Base-by-base conservation (phyloP, 2,113 vertebrate species). In the Platanista minor region DNA sequence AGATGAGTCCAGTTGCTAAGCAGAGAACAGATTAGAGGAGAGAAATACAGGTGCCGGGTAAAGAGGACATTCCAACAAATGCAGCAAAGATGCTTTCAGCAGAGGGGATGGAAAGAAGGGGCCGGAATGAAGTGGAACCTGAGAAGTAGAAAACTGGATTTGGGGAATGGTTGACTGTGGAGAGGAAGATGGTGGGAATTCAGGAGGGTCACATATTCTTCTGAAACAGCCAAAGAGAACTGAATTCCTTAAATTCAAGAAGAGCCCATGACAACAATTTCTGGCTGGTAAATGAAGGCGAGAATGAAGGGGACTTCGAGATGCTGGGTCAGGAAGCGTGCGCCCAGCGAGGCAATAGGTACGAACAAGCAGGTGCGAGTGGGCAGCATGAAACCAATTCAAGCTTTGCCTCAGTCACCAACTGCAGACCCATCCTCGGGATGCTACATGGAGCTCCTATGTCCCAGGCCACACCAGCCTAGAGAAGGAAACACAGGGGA, bases 281-380 rank as follows among this genome's bases (percentile, higher is more conserved):
- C 31, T 29, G 11, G 12, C 57, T 2, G 31, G n/a, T 8, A 15
- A 36, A 31, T 9, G 54, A 54, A 8, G 33, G 54, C 23, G 8
- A 12, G 5, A 8, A 2, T 12, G 17, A n/a, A 4, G 64, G 1
- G 9, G 18, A 10, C 36, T 46, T 14, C 27, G 75, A 29, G 43
- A 33, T 1, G 66, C 52, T 2, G 69, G 29, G n/a, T 17, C 29
- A 2, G 31, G 36, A 8, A 23, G 39, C 21, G 2, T 6, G 8
- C 29, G 11, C 33, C 46, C 46, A 31, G 36, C 0, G 12, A 33
- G 39, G 23, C 1, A 2, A 4, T 2, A 10, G 1, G 15, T 1
- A 1, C 2, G 6, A 17, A 18, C 1, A 39, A 31, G 61, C 39
- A 0, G 2, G 0, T 20, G 46, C 25, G 36, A 46, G 46, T 25